Percentiles rank a stretch among this genome's conserved stretches.
phyloP scores from a whole-genome alignment of 2,797 vertebrate genomes.

The Florisuga fusca region DNA sequence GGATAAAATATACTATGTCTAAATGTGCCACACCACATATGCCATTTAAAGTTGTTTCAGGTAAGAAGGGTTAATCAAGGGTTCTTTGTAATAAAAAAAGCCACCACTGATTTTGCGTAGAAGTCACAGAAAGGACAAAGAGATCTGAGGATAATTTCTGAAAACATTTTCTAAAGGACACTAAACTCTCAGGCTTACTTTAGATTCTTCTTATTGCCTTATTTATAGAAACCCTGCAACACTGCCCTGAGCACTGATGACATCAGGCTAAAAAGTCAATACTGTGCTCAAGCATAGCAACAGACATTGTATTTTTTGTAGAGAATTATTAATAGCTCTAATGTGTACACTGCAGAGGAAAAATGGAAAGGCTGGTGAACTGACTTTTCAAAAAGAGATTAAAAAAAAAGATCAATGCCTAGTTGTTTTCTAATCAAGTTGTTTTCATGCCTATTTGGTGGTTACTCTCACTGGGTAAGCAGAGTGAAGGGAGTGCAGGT shows the following conservation, averaged over 20 bases:
- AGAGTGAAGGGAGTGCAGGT: neutral
- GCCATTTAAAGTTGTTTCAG: neutral
- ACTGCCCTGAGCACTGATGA: accelerated
- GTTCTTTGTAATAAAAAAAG: neutral
- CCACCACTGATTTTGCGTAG: neutral
- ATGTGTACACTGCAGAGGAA: neutral
- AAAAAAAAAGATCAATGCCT: neutral
- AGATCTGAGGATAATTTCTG: neutral
- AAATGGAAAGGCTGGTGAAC: neutral
- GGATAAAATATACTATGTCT: neutral
- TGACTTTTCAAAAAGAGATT: neutral
- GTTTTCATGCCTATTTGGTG: neutral
- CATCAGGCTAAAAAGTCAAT: neutral
- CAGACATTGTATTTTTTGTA: neutral
- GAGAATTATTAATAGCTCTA: neutral
- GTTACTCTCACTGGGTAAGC: neutral
- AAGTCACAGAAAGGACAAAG: neutral
- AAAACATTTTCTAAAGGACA: neutral
- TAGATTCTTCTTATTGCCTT: neutral
- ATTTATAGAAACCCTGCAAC: accelerated
- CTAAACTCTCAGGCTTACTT: neutral
- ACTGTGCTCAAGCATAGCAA: accelerated
- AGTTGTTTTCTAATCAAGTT: neutral
- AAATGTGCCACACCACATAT: neutral
- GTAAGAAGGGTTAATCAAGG: neutral